Evolutionary conservation across 2,888 invertebrate species (phyloP).

Genomic region (Synanthedon myopaeformis): DNA sequence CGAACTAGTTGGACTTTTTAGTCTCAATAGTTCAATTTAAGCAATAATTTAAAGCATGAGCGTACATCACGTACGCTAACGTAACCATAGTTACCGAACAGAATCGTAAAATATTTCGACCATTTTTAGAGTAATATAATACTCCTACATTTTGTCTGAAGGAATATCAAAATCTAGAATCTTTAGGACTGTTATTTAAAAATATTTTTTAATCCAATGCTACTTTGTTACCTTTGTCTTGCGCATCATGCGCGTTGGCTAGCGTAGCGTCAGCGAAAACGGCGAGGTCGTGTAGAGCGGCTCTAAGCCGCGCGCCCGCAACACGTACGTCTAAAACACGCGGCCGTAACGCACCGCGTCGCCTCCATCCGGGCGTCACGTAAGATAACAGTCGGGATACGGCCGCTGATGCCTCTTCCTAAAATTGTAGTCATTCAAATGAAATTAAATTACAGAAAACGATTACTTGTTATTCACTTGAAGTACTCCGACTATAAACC

Average conservation of each 20-base stretch:
- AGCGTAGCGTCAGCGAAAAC: conserved; percentile 91
- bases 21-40: too few species aligned
- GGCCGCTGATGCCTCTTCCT: conserved; percentile 83
- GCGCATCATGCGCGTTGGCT: conserved; percentile 86
- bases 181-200: too few species aligned
- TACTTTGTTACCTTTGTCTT: conserved; percentile 74
- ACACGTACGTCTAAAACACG: conserved; percentile 86
- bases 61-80: too few species aligned
- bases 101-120: too few species aligned
- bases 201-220: too few species aligned
- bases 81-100: too few species aligned
- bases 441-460: background rate
- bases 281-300: conserved; percentile 86
- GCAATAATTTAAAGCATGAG: too few species aligned
- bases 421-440: background rate
- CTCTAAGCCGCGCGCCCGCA: conserved; percentile 80
- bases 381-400: conserved; percentile 79
- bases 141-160: too few species aligned
- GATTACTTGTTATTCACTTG: background rate
- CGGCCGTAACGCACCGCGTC: conserved; percentile 80
- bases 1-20: too few species aligned
- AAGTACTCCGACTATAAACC: background rate
- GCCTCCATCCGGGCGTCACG: conserved; percentile 86
- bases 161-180: too few species aligned
- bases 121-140: too few species aligned